Conservation (phyloP, 2,797 vertebrate genomes). For the Acipenser ruthenus region DNA sequence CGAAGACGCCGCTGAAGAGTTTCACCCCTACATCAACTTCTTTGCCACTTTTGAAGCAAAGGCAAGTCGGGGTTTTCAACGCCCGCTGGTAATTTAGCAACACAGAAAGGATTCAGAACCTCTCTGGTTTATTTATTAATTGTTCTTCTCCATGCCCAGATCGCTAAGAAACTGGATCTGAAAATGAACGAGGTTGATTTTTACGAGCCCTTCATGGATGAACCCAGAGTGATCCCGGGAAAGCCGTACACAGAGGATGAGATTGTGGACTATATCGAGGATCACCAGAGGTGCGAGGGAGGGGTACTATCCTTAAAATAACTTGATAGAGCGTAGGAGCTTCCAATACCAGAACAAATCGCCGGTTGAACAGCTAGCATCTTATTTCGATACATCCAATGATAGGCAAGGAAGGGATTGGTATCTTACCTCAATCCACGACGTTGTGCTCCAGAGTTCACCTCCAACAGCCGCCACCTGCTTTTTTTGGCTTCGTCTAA, state of each 20-base stretch:
- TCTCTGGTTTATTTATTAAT: neutral
- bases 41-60: constrained; percentile 81
- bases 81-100: neutral
- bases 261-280: constrained; percentile 71
- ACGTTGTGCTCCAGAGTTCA: too few relatives aligned
- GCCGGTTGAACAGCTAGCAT: too few relatives aligned
- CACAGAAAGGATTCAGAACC: neutral
- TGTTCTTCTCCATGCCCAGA: constrained; percentile 42
- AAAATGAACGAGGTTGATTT: constrained; percentile 83
- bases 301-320: neutral
- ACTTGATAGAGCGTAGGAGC: too few relatives aligned
- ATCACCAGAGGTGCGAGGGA: constrained; percentile 69
- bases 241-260: constrained; percentile 79
- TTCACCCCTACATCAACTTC: constrained; percentile 86
- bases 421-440: neutral
- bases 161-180: constrained; percentile 75
- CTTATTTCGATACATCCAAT: too few relatives aligned
- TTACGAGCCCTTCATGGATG: constrained; percentile 83
- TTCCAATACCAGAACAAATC: too few relatives aligned
- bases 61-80: constrained; percentile 43
- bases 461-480: too few relatives aligned
- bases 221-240: constrained; percentile 71
- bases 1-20: constrained; percentile 76
- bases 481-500: too few relatives aligned
- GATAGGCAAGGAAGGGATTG: neutral